Conservation (phyloP, 2,888 invertebrate species). For the Drosophila seclusa region DNA sequence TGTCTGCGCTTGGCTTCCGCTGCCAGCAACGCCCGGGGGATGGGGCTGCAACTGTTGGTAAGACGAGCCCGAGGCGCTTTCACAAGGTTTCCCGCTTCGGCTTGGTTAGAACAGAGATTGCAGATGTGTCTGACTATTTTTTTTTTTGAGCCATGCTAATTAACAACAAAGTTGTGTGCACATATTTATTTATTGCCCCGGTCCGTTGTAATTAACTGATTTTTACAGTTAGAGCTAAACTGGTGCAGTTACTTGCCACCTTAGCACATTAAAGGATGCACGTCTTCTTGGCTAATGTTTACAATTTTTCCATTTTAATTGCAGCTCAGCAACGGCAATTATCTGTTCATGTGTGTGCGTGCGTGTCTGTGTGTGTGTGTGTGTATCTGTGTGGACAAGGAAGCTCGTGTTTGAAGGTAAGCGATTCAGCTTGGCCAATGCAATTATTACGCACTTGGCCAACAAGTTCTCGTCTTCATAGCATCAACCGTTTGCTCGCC, state of each 20-base stretch:
- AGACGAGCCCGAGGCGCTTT: constrained; percentile 51
- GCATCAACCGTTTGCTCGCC: neutral
- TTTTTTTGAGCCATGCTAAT: constrained; percentile 47
- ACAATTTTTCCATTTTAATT: constrained; percentile 69
- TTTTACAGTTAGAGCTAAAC: constrained; percentile 58
- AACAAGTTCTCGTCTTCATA: constrained; percentile 48
- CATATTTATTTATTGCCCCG: constrained; percentile 43
- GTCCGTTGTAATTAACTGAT: constrained; percentile 49
- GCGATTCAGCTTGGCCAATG: constrained; percentile 31
- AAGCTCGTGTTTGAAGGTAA: constrained; percentile 62
- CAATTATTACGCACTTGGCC: constrained; percentile 22
- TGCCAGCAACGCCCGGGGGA: constrained; percentile 29
- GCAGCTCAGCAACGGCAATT: constrained; percentile 64
- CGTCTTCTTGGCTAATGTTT: constrained; percentile 54
- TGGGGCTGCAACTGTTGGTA: constrained; percentile 19
- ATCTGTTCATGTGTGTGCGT: constrained; percentile 9
- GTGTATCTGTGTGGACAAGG: constrained; percentile 33
- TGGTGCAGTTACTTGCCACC: constrained; percentile 42
- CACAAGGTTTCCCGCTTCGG: constrained; percentile 61
- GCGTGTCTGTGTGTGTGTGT: neutral
- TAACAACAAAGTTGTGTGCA: constrained; percentile 43
- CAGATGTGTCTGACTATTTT: constrained; percentile 20
- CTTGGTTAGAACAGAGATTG: constrained; percentile 28
- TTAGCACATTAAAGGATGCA: constrained; percentile 59
- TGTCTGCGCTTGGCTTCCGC: constrained; percentile 58